Evolutionary conservation across 2,888 invertebrate genomes (phyloP), one percentile per base, ranked within the genome.

Genomic region (Melanargia galathea): DNA sequence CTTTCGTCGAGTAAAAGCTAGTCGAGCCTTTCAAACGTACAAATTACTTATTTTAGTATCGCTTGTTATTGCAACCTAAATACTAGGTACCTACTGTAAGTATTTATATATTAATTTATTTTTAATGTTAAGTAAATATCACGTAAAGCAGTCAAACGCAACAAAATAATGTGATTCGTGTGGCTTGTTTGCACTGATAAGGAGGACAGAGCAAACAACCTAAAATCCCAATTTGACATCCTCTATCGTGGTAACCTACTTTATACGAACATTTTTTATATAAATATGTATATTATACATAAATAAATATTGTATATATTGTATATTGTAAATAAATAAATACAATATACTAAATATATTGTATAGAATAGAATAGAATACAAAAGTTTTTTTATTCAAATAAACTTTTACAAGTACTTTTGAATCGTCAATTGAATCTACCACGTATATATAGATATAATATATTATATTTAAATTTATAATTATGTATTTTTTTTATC

Each of bases 221-320:
- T 55, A 51, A 49, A 56, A 52, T 56, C 49, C 64, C 55, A 45
- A 45, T 60, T n/a, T 66, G 49, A 30, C 40, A 13, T 8, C 54
- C 58, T 52, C 20, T 56, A 22, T 58, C 40, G 38, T 54, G n/a
- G n/a, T 55, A 35, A 43, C 20, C n/a, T 24, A 38, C n/a, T 16
- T 24, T 16, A 33, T 8, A 49, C 5, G 13, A n/a, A 8, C 7
- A 48, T 24, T 48, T 48, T 48, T 48, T 40, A 3, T n/a, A 40
- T 16, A 40, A 40, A n/a, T 40, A n/a, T 40, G 7, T 16, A n/a
- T 3, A n/a, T 16, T 16, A 16, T n/a, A 38, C n/a, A 40, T 16
- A 40, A 3, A 38, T 38, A 13, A 13, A 13, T 35, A 11, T 35
- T 35, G 4, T 11, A 13, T 13, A 3, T 13, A 11, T 35, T 8